Conservation (phyloP, 2,797 vertebrate genomes). For the Pampus argenteus region DNA sequence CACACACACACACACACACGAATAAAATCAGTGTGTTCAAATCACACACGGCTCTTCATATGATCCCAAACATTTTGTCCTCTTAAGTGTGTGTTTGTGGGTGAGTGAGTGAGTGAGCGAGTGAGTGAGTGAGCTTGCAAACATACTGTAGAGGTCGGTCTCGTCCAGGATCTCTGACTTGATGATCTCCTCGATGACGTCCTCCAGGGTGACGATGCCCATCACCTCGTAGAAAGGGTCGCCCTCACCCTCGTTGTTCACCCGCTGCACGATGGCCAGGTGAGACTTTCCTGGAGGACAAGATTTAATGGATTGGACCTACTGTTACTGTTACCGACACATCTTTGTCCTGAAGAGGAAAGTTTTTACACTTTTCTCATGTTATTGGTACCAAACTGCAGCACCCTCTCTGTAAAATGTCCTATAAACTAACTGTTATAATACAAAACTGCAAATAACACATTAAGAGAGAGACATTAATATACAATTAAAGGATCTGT, state of each 20-base stretch:
- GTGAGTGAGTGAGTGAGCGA: background rate
- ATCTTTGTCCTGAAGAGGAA: too few species aligned
- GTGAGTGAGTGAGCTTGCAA: background rate
- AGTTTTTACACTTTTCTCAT: too few species aligned
- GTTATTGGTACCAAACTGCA: too few species aligned
- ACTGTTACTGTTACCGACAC: too few species aligned
- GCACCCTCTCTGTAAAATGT: too few species aligned
- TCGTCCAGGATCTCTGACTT: constrained; percentile 98
- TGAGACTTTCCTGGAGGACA: constrained; percentile 91
- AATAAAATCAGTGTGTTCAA: background rate
- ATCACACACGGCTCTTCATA: background rate
- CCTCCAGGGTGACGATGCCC: constrained; percentile 97
- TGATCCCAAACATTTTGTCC: background rate
- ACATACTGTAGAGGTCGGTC: constrained; percentile 94
- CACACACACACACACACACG: constrained; percentile 1
- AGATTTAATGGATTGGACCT: too few species aligned
- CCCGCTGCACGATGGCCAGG: constrained; percentile 95
- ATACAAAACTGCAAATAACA: too few species aligned
- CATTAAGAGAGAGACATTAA: too few species aligned
- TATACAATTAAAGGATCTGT: too few species aligned
- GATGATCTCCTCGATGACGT: constrained; percentile 98
- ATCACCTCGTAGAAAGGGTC: constrained; percentile 98
- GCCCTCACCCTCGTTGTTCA: constrained; percentile 97
- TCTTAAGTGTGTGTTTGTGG: background rate
- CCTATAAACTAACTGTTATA: too few species aligned